Conservation (phyloP, 2,113 vertebrate genomes). For the Scomber japonicus region DNA sequence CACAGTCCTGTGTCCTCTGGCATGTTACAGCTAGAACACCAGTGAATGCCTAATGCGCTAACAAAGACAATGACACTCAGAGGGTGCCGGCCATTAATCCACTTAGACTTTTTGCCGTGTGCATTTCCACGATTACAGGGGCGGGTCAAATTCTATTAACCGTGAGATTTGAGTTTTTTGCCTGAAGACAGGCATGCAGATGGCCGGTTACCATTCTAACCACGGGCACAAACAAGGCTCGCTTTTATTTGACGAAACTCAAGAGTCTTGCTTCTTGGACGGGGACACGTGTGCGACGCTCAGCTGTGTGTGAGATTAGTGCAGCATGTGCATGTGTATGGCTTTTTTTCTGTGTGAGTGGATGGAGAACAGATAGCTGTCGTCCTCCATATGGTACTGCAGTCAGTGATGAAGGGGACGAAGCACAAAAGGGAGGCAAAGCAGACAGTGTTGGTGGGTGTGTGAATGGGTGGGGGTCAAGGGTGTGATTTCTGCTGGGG, state of each 20-base stretch:
- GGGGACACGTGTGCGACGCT: not conserved
- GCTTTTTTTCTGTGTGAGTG: not conserved
- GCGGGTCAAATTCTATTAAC: constrained; percentile 76
- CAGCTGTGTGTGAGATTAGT: not conserved
- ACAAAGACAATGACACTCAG: constrained; percentile 77
- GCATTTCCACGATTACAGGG: constrained; percentile 77
- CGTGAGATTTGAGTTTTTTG: constrained; percentile 48
- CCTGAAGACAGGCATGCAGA: constrained; percentile 34
- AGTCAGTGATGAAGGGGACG: not conserved
- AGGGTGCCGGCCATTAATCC: constrained; percentile 77
- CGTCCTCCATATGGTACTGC: constrained; percentile 1
- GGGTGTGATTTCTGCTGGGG: constrained; percentile 1
- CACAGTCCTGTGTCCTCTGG: constrained; percentile 46
- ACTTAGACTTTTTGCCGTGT: constrained; percentile 75
- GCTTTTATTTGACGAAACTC: constrained; percentile 10
- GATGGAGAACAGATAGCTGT: not conserved
- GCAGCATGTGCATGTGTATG: not conserved
- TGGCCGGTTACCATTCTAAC: constrained; percentile 33
- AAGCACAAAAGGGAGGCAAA: not conserved
- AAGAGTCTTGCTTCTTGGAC: not conserved
- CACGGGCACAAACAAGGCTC: not conserved
- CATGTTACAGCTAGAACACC: constrained; percentile 40
- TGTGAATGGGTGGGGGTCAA: not conserved
- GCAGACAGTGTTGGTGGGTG: not conserved
- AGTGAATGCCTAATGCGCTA: constrained; percentile 68